Evolutionary conservation across 1,140 invertebrate genomes (phyloP), one percentile per base, ranked within the genome.

Genomic region (Penaeus chinensis): DNA sequence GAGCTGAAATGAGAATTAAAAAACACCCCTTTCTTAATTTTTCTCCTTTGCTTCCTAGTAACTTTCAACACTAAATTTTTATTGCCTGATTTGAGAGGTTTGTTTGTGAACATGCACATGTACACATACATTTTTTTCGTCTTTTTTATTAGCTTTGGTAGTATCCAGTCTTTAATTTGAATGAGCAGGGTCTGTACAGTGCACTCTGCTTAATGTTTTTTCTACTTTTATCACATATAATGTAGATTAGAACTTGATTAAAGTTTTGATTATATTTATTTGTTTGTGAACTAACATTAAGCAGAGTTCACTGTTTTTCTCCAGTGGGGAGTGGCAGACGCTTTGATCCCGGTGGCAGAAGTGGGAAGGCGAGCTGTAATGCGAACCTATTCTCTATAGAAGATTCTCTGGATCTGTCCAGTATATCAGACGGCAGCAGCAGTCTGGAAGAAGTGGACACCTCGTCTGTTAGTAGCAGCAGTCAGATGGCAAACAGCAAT

Each of bases 241-340:
- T 24, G 7, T 69, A 42, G 19, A 7, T 47, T 82, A 65, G 37
- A 16, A 69, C 10, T 18, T 16, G 20, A 19, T 42, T 82, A 10
- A 69, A n/a, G 47, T 62, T 69, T 22, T 82, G 24, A 66, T 16
- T 82, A 37, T n/a, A 47, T 82, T 82, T 82, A 78, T 62, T 77
- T 77, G 24, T 62, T 22, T 69, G 27, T 77, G 62, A 47, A 32
- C 84, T 65, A 69, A 80, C 82, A 88, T 88, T 88, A 88, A 88
- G 87, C 87, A 84, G 87, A 88, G 87, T 88, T 84, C 87, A 88
- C 82, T 88, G 82, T 88, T 60, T 88, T 88, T 80, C 76, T 79
- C 87, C 87, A 88, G 87, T 69, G 60, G 82, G 71, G 61, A 80
- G 87, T 78, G 82, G 82, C 82, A 63, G 82, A 69, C 86, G 78